These are phyloP conservation scores for Vanessa atalanta DNA, from an alignment of 1,140 invertebrate species.

Conservation along the genomic window DNA sequence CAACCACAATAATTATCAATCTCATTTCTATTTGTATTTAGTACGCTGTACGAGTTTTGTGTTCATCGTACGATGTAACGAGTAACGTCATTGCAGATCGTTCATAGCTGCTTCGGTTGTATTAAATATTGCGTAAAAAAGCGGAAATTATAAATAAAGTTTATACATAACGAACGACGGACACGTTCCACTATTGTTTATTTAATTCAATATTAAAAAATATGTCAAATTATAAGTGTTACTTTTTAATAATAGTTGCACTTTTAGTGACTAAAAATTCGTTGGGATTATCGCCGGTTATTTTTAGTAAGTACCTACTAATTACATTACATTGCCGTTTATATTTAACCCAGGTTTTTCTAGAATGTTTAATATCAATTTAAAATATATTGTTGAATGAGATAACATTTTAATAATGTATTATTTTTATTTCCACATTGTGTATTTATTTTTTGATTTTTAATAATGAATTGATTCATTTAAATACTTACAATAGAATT, in stretches of 20 bases:
- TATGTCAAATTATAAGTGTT: constrained; percentile 42
- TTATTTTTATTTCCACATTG: too few species aligned
- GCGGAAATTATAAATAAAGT: constrained; percentile 26
- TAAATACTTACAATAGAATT: too few species aligned
- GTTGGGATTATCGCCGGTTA: constrained; percentile 67
- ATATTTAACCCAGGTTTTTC: constrained; percentile 5
- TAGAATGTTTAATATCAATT: constrained; percentile 13
- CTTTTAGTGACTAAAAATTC: constrained; percentile 60
- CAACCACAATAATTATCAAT: constrained; percentile 44
- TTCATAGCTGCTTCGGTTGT: not conserved
- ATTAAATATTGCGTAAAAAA: constrained; percentile 40
- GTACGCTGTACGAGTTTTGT: not conserved
- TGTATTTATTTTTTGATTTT: too few species aligned
- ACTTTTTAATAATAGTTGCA: constrained; percentile 52
- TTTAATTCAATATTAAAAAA: constrained; percentile 17
- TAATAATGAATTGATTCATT: too few species aligned
- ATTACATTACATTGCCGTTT: constrained; percentile 22
- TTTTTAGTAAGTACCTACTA: constrained; percentile 65
- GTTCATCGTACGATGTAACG: constrained; percentile 38
- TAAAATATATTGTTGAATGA: not conserved
- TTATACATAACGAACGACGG: constrained; percentile 6
- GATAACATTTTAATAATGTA: not conserved
- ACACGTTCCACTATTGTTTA: not conserved
- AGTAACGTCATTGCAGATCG: constrained; percentile 28
- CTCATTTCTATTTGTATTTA: constrained; percentile 18